Percentiles rank a stretch among this genome's conserved stretches.
Conservation (phyloP, 37 sponge, comb jelly and placozoan species). For the Bolinopsis microptera region DNA sequence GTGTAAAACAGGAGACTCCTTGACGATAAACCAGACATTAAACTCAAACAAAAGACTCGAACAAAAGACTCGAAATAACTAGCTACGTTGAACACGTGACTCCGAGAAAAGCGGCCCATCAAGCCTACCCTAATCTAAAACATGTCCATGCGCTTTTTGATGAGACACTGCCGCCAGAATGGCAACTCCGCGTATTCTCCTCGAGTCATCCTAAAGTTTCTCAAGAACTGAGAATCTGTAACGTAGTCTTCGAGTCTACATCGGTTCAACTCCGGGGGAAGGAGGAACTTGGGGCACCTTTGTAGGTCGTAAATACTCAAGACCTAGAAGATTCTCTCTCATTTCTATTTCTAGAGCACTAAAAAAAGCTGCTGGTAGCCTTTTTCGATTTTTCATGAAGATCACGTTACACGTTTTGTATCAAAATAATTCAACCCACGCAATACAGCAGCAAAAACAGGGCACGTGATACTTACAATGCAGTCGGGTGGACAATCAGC, state of each 20-base stretch:
- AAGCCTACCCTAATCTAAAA: conserved; percentile 48
- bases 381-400: background rate
- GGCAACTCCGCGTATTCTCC: conserved; percentile 48
- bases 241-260: conserved; percentile 55
- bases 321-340: background rate
- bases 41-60: background rate
- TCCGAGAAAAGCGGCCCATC: background rate
- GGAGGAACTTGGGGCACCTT: conserved; percentile 64
- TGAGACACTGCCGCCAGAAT: conserved; percentile 64
- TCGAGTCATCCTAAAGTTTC: conserved; percentile 50
- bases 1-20: no score
- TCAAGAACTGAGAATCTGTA: conserved; percentile 57
- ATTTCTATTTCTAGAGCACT: background rate
- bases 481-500: conserved; percentile 62
- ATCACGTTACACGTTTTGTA: no score
- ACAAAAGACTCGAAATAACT: background rate
- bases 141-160: conserved; percentile 25
- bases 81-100: background rate
- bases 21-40: no score
- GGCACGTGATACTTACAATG: conserved; percentile 53
- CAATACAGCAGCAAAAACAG: no score
- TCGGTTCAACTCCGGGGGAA: conserved; percentile 39
- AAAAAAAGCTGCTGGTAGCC: background rate
- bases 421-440: no score
- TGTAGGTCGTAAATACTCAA: conserved; percentile 60